Evolutionary conservation across 2,888 invertebrate genomes (phyloP), one percentile per base, ranked within the genome.

Genomic region (Scaptomyza parva): DNA sequence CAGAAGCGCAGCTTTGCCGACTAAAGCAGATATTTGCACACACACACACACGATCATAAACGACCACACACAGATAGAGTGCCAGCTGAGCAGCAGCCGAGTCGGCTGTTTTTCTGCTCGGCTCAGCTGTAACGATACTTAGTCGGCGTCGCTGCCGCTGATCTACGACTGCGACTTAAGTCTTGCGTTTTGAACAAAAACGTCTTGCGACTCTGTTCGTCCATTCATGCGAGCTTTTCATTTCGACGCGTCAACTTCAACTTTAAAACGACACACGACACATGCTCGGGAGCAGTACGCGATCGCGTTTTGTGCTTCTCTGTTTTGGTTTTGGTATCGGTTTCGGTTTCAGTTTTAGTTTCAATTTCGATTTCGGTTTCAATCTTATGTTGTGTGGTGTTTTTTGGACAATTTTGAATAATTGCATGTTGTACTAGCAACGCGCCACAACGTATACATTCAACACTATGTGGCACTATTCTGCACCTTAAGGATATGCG

Each of bases 161-260:
- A 73, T 70, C 61, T 64, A 20, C 72, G 83, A 52, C 68, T 62
- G 18, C 70, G 66, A 70, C 75, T 78, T 75, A 77, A 83, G 83
- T 84, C 78, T 79, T 72, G 86, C 62, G 79, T 80, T 89, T 89
- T 79, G 76, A 89, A 91, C 91, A 90, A 91, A 90, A 91, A 89
- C 91, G 86, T 90, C 89, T 90, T 86, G 87, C 89, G 85, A 74
- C 82, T 76, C 73, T 88, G 91, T 67, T 74, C 74, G 90, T 90
- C 89, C 90, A 89, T 90, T 90, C 88, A 89, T 87, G 91, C 89
- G 83, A 91, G 92, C 90, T 92, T 92, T 92, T 90, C 90, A 91
- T 92, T 91, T 90, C 91, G 87, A 89, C 89, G 91, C 89, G 91
- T 90, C 90, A 89, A 91, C 88, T 90, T 88, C 80, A 86, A 88